phyloP scores from a whole-genome alignment of 2,888 invertebrate species.

The Spisula solida region DNA sequence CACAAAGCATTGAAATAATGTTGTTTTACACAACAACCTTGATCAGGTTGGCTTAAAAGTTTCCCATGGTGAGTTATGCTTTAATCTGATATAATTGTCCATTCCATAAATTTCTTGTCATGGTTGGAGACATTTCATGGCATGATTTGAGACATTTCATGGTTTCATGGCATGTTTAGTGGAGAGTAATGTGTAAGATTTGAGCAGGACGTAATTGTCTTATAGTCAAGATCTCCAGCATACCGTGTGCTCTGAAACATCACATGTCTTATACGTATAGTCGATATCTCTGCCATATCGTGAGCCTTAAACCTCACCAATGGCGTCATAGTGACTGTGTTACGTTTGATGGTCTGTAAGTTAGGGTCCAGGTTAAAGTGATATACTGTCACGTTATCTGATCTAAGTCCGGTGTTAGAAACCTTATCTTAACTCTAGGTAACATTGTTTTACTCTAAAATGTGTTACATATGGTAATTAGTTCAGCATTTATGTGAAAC shows the following conservation, averaged over 20 bases:
- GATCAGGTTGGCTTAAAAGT: background rate
- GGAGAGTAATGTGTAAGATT: background rate
- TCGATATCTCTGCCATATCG: background rate
- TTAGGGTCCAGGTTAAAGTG: background rate
- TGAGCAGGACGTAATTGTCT: background rate
- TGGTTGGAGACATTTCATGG: background rate
- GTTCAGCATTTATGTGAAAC: constrained; percentile 7
- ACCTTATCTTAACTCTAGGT: constrained; percentile 5
- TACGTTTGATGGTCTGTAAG: background rate
- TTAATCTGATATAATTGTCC: background rate
- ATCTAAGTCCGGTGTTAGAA: background rate
- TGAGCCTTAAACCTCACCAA: background rate
- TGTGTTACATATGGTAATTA: constrained; percentile 20
- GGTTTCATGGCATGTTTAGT: background rate
- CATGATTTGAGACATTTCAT: background rate
- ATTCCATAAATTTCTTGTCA: constrained; percentile 4
- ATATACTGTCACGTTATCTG: background rate
- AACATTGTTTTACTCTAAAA: background rate
- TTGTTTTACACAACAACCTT: background rate
- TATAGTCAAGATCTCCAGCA: background rate
- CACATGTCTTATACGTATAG: background rate
- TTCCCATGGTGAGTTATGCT: constrained; percentile 10
- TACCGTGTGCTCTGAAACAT: too few species aligned
- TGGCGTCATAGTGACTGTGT: constrained; percentile 1
- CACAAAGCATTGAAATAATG: constrained; percentile 10